phyloP scores from a whole-genome alignment of 2,113 vertebrate species.

The Phoenicopterus ruber region DNA sequence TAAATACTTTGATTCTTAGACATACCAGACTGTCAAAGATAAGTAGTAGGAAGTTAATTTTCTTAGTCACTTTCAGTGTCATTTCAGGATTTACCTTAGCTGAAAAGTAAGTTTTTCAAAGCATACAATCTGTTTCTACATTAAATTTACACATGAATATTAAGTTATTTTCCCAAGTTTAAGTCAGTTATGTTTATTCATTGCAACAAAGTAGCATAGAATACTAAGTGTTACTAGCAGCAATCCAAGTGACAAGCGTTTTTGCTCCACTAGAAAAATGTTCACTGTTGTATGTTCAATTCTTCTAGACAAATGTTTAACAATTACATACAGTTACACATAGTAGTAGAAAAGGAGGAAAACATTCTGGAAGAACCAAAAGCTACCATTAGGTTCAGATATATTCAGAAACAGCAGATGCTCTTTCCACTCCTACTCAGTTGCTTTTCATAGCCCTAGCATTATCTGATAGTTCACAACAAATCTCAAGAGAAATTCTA shows the following conservation, averaged over 20 bases:
- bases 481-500: neutral
- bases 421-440: neutral
- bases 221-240: neutral
- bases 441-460: neutral
- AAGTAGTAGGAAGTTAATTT: neutral
- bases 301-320: neutral
- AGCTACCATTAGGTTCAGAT: neutral
- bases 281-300: neutral
- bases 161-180: neutral
- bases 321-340: neutral
- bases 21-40: neutral
- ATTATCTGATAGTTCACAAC: neutral
- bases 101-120: neutral
- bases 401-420: neutral
- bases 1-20: neutral
- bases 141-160: neutral
- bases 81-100: neutral
- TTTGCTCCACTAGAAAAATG: neutral
- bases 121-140: neutral
- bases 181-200: neutral
- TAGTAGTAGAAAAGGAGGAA: neutral
- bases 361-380: neutral
- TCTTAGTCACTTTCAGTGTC: neutral
- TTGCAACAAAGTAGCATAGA: neutral
- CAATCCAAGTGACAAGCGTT: neutral